Percentiles rank a stretch among this genome's conserved stretches.
phyloP scores from a whole-genome alignment of 2,797 vertebrate species.

The Coracias cyanogaster region DNA sequence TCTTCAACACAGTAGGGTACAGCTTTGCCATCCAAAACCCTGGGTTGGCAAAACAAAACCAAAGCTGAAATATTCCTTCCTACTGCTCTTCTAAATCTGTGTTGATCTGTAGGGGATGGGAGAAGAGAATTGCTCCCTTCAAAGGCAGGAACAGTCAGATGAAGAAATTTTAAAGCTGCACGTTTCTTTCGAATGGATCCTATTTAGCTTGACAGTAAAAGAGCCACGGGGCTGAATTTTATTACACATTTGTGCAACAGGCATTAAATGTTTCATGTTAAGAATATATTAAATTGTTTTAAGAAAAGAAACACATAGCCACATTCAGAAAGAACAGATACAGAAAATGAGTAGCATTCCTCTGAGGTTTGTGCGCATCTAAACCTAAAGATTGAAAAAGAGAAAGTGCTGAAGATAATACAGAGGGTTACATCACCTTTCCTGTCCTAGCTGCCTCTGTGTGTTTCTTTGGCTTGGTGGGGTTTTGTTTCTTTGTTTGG shows the following conservation, averaged over 20 bases:
- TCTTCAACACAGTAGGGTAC: background rate
- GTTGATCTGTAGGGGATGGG: background rate
- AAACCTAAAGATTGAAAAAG: background rate
- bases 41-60: background rate
- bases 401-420: background rate
- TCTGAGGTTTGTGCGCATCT: background rate
- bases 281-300: constrained; percentile 55
- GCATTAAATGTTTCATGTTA: constrained; percentile 63
- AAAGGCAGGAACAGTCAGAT: constrained; percentile 4
- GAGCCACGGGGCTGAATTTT: constrained; percentile 61
- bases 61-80: background rate
- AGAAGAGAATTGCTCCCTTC: constrained; percentile 14
- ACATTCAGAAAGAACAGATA: background rate
- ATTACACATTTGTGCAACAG: constrained; percentile 64
- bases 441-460: background rate
- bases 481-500: fast-evolving
- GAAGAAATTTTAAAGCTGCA: constrained; percentile 42
- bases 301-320: background rate
- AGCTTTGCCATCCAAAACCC: background rate
- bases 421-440: background rate
- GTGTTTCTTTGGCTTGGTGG: fast-evolving
- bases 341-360: background rate
- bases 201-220: constrained; percentile 57
- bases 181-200: constrained; percentile 50
- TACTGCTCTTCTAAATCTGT: background rate